Evolutionary conservation across 2,888 invertebrate species (phyloP).

Genomic region (Amblyjoppa proteus): DNA sequence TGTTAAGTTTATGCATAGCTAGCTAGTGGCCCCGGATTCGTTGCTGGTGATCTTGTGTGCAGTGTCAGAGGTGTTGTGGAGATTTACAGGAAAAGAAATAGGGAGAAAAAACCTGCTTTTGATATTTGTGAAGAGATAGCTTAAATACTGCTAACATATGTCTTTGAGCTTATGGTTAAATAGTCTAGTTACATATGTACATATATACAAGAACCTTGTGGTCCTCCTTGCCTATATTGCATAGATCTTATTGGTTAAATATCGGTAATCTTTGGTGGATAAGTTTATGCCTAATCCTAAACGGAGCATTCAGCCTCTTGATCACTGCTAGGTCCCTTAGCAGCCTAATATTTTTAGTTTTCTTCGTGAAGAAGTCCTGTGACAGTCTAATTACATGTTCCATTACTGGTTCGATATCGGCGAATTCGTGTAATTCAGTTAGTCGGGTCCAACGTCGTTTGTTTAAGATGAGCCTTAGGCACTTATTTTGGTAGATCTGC

Average conservation of each 20-base stretch:
- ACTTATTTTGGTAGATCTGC: conserved; percentile 72
- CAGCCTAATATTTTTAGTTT: not conserved
- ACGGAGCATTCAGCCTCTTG: conserved; percentile 3
- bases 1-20: too few relatives aligned
- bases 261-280: conserved; percentile 15
- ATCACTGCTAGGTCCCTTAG: conserved; percentile 2
- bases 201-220: not conserved
- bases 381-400: not conserved
- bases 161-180: too few relatives aligned
- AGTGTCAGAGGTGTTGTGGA: too few relatives aligned
- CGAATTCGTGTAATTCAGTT: conserved; percentile 47
- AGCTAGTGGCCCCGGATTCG: too few relatives aligned
- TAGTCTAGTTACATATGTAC: too few relatives aligned
- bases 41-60: too few relatives aligned
- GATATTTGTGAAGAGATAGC: too few relatives aligned
- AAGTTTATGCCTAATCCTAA: conserved; percentile 22
- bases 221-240: not conserved
- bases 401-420: not conserved
- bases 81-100: too few relatives aligned
- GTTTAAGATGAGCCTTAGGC: conserved; percentile 61
- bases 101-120: too few relatives aligned
- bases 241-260: not conserved
- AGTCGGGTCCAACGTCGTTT: conserved; percentile 62
- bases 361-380: not conserved
- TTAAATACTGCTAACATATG: too few relatives aligned